Base-by-base conservation (phyloP, 2,113 vertebrate genomes). In the Oenanthe melanoleuca region DNA sequence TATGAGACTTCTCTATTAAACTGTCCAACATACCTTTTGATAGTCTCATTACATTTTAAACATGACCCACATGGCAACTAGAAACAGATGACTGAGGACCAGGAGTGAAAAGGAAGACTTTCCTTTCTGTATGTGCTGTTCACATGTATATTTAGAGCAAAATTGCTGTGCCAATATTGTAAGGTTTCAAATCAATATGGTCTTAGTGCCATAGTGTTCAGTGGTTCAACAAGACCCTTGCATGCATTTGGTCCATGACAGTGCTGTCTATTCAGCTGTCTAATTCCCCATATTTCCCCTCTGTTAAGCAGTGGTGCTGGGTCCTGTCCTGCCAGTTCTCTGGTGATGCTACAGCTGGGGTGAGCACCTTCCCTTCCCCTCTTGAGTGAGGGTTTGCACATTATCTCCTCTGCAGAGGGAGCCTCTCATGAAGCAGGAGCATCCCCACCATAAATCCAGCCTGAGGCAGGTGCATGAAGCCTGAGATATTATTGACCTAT, bases 21-120 rank as follows among this genome's bases (percentile, higher is more conserved):
- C 53, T 69, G 80, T 96, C 95, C 86, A 73, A 55, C 89, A 81
- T 82, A 88, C 52, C 80, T 91, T 96, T 96, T 84, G 89, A 82
- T 96, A 72, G 45, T 69, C 49, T 86, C n/a, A 47, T 86, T 91
- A 52, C 2, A 5, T 61, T 92, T 81, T 75, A 66, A 72, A 19
- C 61, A 80, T 52, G 69, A 92, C 61, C 44, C 45, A 44, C 40
- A 24, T 47, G 38, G 14, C 52, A 80, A 20, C 24, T 57, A 44
- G 22, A 24, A 82, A 33, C 3, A 63, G 53, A 63, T 55, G n/a
- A 65, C 40, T 22, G 4, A 65, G 40, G 45, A 57, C 20, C 25
- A 24, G 37, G 19, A 26, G 4, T 47, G 40, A 25, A 74, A 78
- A 52, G 8, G n/a, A 83, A 78, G 20, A 20, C 19, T 74, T 71